Conservation (phyloP, 2,797 vertebrate species). For the Distichodus sexfasciatus region DNA sequence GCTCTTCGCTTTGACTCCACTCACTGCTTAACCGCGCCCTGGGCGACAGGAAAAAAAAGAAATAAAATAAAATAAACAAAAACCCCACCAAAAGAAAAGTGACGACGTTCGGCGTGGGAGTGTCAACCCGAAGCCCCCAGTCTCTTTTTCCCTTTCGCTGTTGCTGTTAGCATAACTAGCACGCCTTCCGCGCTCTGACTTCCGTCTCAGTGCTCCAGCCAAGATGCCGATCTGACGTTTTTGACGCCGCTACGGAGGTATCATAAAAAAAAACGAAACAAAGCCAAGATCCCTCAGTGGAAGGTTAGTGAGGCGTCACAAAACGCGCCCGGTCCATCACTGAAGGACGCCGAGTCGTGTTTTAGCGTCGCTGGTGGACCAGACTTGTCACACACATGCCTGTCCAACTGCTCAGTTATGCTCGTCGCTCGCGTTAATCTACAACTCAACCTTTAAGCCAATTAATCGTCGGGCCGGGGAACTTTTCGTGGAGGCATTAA, state of each 20-base stretch:
- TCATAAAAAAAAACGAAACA: neutral
- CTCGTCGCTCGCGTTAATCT: slow-evolving; percentile 1
- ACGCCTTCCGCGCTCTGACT: slow-evolving; percentile 25
- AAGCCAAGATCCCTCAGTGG: neutral
- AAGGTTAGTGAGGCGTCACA: neutral
- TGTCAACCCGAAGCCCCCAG: neutral
- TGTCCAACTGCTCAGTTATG: slow-evolving; percentile 23
- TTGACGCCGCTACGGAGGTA: too few relatives aligned
- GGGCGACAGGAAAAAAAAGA: neutral
- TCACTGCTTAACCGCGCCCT: neutral
- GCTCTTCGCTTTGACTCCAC: neutral
- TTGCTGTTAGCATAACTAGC: slow-evolving; percentile 40
- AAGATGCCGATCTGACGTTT: too few relatives aligned
- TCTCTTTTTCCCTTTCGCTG: neutral
- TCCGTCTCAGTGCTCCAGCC: too few relatives aligned
- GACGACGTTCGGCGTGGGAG: slow-evolving; percentile 30
- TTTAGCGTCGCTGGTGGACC: neutral
- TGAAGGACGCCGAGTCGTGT: slow-evolving; percentile 5
- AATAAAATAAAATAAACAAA: neutral
- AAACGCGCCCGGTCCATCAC: neutral
- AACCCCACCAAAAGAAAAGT: neutral
- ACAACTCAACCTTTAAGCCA: neutral
- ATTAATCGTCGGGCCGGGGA: slow-evolving; percentile 12
- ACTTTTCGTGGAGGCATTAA: slow-evolving; percentile 35
- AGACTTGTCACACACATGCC: slow-evolving; percentile 22